These are phyloP conservation scores for Embiotoca jacksoni DNA, from an alignment of 2,113 vertebrate genomes.

Conservation along the genomic window DNA sequence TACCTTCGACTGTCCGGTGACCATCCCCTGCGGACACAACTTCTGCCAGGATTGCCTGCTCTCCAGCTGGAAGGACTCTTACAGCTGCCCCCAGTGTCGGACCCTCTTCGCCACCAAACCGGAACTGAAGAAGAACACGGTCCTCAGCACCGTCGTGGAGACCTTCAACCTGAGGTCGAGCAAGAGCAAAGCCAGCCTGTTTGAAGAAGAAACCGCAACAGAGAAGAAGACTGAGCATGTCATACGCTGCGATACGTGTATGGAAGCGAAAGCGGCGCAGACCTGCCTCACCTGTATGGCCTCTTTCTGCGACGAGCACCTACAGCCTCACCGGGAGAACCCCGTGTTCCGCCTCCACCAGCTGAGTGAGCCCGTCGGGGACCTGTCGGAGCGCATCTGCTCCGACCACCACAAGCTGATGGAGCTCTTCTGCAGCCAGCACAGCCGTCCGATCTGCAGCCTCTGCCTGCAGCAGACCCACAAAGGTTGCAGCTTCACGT, in stretches of 20 bases:
- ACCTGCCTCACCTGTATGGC: conserved; percentile 96
- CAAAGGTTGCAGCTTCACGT: conserved; percentile 81
- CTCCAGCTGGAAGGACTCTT: conserved; percentile 83
- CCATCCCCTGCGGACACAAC: conserved; percentile 95
- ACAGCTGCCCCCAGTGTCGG: conserved; percentile 92
- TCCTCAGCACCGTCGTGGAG: conserved; percentile 89
- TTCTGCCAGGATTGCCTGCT: conserved; percentile 91
- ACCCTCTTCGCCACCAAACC: conserved; percentile 82
- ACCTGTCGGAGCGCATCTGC: conserved; percentile 88
- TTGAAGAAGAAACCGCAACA: accelerated
- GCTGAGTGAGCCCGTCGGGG: conserved; percentile 81
- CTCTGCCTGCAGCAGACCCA: conserved; percentile 87
- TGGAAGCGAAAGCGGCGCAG: conserved; percentile 77
- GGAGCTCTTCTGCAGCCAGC: conserved; percentile 89
- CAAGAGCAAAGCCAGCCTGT: accelerated
- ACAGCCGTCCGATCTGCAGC: conserved; percentile 87
- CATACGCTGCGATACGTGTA: conserved; percentile 88
- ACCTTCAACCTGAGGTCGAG: conserved; percentile 69
- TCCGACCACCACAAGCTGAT: conserved; percentile 87
- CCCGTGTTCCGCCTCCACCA: conserved; percentile 86
- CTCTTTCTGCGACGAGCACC: conserved; percentile 91
- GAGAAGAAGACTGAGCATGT: not conserved
- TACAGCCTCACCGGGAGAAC: conserved; percentile 90
- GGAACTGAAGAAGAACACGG: conserved; percentile 92
- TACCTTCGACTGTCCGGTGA: conserved; percentile 89